Base-by-base conservation (phyloP, 2,113 vertebrate genomes). In the Cygnus buccinator region DNA sequence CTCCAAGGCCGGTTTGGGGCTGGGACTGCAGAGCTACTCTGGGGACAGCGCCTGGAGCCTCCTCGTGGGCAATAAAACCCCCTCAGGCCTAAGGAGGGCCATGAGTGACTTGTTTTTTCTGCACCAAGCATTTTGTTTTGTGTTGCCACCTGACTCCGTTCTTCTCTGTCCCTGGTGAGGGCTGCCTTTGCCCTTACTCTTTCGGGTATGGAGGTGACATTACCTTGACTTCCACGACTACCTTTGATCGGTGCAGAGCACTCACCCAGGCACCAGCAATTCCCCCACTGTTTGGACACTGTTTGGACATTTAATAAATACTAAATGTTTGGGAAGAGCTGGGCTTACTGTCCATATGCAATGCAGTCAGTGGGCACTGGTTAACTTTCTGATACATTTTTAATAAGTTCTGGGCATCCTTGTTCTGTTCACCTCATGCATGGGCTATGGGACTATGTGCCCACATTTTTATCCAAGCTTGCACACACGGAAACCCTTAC, bases 21-120 rank as follows among this genome's bases (percentile, higher is more conserved):
- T 72, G 35, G 28, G 44, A 71, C 41, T 20, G 22, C 50, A 87
- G 70, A 20, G 21, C 13, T 66, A 62, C 23, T 67, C 59, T 58
- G 41, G 33, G 28, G 8, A 48, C 15, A 33, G 19, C 0, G 2
- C 55, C 31, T 3, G 3, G 31, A 87, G 22, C 37, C 61, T 61
- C 20, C n/a, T 10, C 9, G 1, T 28, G 3, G 6, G 9, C 5
- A 3, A 48, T 43, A 28, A 25, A 46, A 66, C 3, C 5, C 55
- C 46, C 41, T 68, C n/a, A 18, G 8, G 22, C 31, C 29, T 23
- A 52, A 52, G 17, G 26, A 39, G 11, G 37, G 21, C 46, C 31
- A 17, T 0, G 1, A n/a, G 20, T 46, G 31, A 59, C 23, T 55
- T 65, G 0, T 0, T 8, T 87, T 91, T 71, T 67, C 43, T n/a